phyloP scores from a whole-genome alignment of 2,113 vertebrate species.

The Lates calcarifer region DNA sequence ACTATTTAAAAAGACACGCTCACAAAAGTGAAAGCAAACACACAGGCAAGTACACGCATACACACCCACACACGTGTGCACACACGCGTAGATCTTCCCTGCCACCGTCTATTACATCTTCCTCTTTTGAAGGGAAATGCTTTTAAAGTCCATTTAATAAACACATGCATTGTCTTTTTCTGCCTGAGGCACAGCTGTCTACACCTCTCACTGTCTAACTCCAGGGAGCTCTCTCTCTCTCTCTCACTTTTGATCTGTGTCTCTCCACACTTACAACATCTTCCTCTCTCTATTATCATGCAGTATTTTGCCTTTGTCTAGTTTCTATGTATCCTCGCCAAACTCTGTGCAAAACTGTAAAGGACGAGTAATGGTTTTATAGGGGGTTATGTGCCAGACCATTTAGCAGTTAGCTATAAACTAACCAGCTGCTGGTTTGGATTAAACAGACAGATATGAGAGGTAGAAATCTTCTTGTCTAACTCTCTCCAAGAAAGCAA shows the following conservation, averaged over 20 bases:
- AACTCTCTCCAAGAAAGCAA: no score
- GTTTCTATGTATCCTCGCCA: neutral
- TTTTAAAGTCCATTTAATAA: constrained; percentile 81
- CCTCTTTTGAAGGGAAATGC: constrained; percentile 59
- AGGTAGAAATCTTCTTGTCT: no score
- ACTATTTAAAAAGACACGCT: neutral
- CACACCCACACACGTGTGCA: neutral
- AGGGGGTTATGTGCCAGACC: no score
- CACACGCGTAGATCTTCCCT: neutral
- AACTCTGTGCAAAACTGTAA: neutral
- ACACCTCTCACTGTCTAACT: constrained; percentile 49
- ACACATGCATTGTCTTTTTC: constrained; percentile 67
- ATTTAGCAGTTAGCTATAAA: no score
- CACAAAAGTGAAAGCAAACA: constrained; percentile 4
- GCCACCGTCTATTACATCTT: constrained; percentile 33
- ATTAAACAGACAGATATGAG: no score
- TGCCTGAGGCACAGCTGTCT: constrained; percentile 72
- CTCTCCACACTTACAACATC: constrained; percentile 34
- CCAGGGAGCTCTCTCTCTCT: constrained; percentile 30
- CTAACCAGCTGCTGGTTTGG: no score
- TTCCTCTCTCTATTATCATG: constrained; percentile 27
- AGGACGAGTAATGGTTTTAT: no score
- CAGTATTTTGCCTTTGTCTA: neutral
- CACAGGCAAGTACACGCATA: neutral
- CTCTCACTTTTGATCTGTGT: constrained; percentile 25